These are phyloP conservation scores for Bubo scandiacus DNA, from an alignment of 2,113 vertebrate genomes.

Conservation along the genomic window DNA sequence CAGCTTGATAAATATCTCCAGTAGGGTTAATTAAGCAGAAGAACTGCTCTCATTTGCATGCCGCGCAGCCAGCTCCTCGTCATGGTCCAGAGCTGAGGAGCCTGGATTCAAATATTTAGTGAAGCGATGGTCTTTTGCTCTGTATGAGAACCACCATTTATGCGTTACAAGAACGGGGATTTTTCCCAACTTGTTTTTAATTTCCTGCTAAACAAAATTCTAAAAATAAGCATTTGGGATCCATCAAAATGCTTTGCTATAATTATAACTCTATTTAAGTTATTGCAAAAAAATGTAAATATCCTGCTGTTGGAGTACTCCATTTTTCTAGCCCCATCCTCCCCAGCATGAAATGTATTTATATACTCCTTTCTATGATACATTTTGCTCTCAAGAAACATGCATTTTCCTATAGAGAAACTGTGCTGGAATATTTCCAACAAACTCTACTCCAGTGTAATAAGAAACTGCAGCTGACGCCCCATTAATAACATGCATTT, in stretches of 20 bases:
- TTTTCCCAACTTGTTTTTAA: background rate
- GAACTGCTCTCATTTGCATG: background rate
- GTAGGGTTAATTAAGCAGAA: background rate
- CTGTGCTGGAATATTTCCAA: background rate
- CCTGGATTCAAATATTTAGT: background rate
- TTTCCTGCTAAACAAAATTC: slow-evolving; percentile 26
- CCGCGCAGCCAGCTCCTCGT: background rate
- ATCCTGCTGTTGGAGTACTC: background rate
- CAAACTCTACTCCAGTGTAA: background rate
- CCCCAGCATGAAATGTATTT: background rate
- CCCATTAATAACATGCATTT: background rate
- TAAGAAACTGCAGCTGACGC: background rate
- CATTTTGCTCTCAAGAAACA: background rate
- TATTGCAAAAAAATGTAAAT: background rate
- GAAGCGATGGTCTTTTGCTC: background rate
- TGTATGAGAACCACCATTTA: background rate
- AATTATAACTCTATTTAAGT: background rate
- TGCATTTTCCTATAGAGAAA: background rate
- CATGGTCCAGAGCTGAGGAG: background rate
- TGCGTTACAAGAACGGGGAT: background rate
- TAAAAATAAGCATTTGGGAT: slow-evolving; percentile 27
- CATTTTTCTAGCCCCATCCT: background rate
- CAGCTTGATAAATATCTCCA: background rate
- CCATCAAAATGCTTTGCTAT: background rate
- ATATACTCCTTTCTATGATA: background rate